phyloP scores from a whole-genome alignment of 2,797 vertebrate species.

The Melanotaenia maccullochi region DNA sequence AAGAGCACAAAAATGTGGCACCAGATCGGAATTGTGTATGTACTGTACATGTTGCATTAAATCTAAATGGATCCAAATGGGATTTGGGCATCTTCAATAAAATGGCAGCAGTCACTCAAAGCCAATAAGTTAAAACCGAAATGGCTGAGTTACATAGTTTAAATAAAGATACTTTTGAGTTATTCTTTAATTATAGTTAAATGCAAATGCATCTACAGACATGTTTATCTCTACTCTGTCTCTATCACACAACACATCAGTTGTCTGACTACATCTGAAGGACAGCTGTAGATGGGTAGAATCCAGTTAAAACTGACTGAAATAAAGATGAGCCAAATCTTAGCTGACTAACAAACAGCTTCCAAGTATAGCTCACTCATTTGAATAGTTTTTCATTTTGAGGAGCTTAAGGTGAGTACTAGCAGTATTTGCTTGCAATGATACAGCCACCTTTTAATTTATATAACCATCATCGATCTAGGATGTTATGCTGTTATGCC shows the following conservation, averaged over 20 bases:
- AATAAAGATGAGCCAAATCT: slow-evolving; percentile 15
- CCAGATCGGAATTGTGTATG: not conserved
- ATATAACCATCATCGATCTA: slow-evolving; percentile 5
- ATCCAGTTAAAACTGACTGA: slow-evolving; percentile 8
- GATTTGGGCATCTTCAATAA: too few relatives aligned
- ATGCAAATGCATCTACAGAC: too few relatives aligned
- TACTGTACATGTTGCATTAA: too few relatives aligned
- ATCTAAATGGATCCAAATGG: too few relatives aligned
- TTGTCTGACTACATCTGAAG: slow-evolving; percentile 1
- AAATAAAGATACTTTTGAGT: too few relatives aligned
- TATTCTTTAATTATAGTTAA: too few relatives aligned
- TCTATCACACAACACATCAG: not conserved
- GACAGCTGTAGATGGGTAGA: slow-evolving; percentile 15
- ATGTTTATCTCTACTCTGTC: too few relatives aligned
- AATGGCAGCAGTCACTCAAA: too few relatives aligned
- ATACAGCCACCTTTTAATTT: slow-evolving; percentile 8
- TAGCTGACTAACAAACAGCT: slow-evolving; percentile 6
- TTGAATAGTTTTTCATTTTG: not conserved
- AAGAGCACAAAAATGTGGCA: not conserved
- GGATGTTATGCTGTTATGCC: not conserved
- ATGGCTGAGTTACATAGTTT: too few relatives aligned
- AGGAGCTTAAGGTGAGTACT: slow-evolving; percentile 19
- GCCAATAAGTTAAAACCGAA: too few relatives aligned
- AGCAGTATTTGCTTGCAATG: not conserved
- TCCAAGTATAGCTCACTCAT: slow-evolving; percentile 24